phyloP scores from a whole-genome alignment of 2,888 invertebrate genomes.

The Candidula unifasciata region DNA sequence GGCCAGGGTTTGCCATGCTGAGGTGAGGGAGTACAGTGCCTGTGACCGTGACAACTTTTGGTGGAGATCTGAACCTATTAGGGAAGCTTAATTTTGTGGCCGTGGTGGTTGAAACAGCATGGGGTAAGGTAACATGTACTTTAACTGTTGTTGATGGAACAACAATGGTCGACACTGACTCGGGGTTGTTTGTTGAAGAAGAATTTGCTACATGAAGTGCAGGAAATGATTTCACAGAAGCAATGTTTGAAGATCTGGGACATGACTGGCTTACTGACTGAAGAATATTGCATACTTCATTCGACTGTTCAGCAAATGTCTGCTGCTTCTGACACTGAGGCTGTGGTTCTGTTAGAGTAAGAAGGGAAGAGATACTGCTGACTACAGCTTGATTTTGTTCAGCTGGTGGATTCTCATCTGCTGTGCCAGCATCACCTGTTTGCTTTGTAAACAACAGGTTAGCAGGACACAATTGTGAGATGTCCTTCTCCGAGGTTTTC shows the following conservation, averaged over 20 bases:
- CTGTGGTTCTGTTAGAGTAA: neutral
- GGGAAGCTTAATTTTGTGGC: slow-evolving; percentile 9
- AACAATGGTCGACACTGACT: slow-evolving; percentile 3
- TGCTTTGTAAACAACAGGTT: neutral
- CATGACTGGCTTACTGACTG: slow-evolving; percentile 9
- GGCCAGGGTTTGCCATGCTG: neutral
- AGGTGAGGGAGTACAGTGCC: slow-evolving; percentile 14
- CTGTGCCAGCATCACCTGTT: no score
- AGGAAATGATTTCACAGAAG: neutral
- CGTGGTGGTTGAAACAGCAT: neutral
- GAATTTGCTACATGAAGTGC: neutral
- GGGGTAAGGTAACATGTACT: neutral
- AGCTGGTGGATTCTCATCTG: neutral
- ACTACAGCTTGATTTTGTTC: neutral
- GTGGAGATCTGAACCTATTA: slow-evolving; percentile 7
- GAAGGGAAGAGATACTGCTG: neutral
- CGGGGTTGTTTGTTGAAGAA: neutral
- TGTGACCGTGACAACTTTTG: slow-evolving; percentile 16
- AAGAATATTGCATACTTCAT: neutral
- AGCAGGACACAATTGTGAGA: neutral
- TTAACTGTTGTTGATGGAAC: slow-evolving; percentile 14
- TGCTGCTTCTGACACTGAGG: no score
- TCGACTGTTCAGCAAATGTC: no score
- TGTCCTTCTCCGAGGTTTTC: neutral
- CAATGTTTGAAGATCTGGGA: neutral